Conservation (phyloP, 53 echinoderm and acorn worm species). For the Holothuria scabra region DNA sequence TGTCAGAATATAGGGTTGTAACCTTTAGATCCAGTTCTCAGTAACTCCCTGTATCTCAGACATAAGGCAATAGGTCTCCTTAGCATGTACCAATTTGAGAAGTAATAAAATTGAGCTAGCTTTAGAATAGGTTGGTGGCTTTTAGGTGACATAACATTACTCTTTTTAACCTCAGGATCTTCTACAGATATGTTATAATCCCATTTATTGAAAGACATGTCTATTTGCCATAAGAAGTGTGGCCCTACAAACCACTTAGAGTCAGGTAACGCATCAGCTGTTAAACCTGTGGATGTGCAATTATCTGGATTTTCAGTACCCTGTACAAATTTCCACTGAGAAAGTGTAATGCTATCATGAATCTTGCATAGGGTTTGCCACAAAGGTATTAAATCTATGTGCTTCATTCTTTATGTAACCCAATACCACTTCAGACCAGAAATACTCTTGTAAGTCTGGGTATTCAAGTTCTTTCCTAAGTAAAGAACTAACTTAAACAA, state of each 20-base stretch:
- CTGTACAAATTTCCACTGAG: slow-evolving; percentile 49
- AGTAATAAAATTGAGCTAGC: slow-evolving; percentile 42
- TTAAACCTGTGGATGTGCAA: slow-evolving; percentile 43
- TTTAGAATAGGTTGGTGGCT: neutral
- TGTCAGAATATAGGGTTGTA: too few species aligned
- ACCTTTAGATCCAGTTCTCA: slow-evolving; percentile 8
- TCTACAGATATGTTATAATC: too few species aligned
- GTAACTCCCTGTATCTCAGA: slow-evolving; percentile 29
- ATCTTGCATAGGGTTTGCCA: slow-evolving; percentile 53
- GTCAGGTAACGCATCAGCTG: too few species aligned
- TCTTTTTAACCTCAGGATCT: too few species aligned
- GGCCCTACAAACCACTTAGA: too few species aligned
- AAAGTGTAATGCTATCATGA: slow-evolving; percentile 26
- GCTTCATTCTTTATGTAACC: slow-evolving; percentile 60
- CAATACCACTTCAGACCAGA: slow-evolving; percentile 65
- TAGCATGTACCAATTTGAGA: slow-evolving; percentile 52
- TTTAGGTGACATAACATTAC: neutral
- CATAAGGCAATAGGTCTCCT: too few species aligned
- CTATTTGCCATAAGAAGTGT: too few species aligned
- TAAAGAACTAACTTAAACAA: slow-evolving; percentile 45
- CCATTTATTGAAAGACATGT: too few species aligned
- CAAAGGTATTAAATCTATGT: slow-evolving; percentile 56
- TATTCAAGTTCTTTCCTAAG: slow-evolving; percentile 44
- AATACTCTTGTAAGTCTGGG: slow-evolving; percentile 22
- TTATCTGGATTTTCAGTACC: slow-evolving; percentile 40